Conservation (phyloP, 2,797 vertebrate species). For the Betta splendens region DNA sequence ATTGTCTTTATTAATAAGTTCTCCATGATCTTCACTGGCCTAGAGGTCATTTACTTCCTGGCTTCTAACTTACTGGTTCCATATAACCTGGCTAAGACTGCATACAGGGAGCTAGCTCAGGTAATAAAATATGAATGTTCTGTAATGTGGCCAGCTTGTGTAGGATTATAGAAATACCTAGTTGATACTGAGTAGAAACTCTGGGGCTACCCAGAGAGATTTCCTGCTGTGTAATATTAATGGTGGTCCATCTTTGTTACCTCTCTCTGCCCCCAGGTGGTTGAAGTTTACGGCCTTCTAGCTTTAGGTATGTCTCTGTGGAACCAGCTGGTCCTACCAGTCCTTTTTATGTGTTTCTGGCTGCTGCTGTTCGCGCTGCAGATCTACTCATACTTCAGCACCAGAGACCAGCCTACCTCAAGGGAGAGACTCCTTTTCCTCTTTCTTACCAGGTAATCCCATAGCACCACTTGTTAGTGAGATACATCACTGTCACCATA, state of each 20-base stretch:
- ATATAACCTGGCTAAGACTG: slow-evolving; percentile 96
- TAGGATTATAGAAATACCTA: too few relatives aligned
- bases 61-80: slow-evolving; percentile 96
- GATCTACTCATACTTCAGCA: slow-evolving; percentile 98
- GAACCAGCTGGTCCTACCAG: slow-evolving; percentile 98
- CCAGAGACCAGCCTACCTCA: slow-evolving; percentile 94
- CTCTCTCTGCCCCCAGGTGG: slow-evolving; percentile 81
- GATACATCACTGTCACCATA: not conserved
- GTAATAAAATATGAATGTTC: slow-evolving; percentile 68
- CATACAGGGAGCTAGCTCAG: slow-evolving; percentile 96
- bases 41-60: slow-evolving; percentile 98
- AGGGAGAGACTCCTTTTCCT: slow-evolving; percentile 97
- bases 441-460: slow-evolving; percentile 91
- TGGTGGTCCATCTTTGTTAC: not conserved
- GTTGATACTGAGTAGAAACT: too few relatives aligned
- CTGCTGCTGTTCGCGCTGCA: slow-evolving; percentile 96
- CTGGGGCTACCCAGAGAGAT: slow-evolving; percentile 19
- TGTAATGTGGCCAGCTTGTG: too few relatives aligned
- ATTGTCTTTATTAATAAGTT: slow-evolving; percentile 98
- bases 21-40: slow-evolving; percentile 98
- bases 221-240: slow-evolving; percentile 14
- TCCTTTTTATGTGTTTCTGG: slow-evolving; percentile 99
- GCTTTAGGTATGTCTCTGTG: slow-evolving; percentile 97
- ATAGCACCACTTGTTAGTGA: not conserved
- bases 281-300: slow-evolving; percentile 96